A percentile compares a stretch with the other conserved stretches of the same genome.
These are phyloP conservation scores for Diceros bicornis DNA, from an alignment of 2,797 vertebrate genomes.

Conservation along the genomic window DNA sequence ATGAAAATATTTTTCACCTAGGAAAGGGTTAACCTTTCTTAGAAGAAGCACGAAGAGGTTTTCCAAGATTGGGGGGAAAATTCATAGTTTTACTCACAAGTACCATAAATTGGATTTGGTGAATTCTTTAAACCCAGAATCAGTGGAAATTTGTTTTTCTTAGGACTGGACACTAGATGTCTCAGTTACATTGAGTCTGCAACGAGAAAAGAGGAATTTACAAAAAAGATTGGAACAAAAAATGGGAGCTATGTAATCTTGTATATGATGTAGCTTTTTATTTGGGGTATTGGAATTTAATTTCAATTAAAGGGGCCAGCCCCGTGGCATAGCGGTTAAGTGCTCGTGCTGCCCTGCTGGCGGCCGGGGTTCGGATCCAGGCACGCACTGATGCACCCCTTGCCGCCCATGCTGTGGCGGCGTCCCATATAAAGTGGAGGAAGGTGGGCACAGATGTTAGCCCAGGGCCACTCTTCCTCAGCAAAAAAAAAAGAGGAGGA, in stretches of 20 bases:
- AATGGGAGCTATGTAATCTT: not conserved
- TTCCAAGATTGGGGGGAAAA: not conserved
- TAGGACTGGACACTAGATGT: slow-evolving; percentile 59
- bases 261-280: not conserved
- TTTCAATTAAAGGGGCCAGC: not conserved
- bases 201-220: slow-evolving; percentile 63
- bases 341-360: no score
- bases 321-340: no score
- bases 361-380: no score
- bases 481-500: no score
- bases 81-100: not conserved
- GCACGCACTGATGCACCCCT: no score
- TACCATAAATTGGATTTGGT: not conserved
- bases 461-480: no score
- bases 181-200: slow-evolving; percentile 55
- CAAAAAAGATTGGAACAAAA: not conserved
- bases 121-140: slow-evolving; percentile 25
- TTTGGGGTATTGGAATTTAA: not conserved
- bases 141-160: slow-evolving; percentile 52
- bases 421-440: no score
- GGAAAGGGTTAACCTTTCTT: not conserved
- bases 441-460: no score
- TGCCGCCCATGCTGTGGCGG: no score
- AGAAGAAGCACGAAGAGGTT: not conserved
- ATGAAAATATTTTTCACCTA: not conserved